Evolutionary conservation across 2,888 invertebrate genomes (phyloP), one percentile per base, ranked within the genome.

Genomic region (Diachrysia chrysitis): DNA sequence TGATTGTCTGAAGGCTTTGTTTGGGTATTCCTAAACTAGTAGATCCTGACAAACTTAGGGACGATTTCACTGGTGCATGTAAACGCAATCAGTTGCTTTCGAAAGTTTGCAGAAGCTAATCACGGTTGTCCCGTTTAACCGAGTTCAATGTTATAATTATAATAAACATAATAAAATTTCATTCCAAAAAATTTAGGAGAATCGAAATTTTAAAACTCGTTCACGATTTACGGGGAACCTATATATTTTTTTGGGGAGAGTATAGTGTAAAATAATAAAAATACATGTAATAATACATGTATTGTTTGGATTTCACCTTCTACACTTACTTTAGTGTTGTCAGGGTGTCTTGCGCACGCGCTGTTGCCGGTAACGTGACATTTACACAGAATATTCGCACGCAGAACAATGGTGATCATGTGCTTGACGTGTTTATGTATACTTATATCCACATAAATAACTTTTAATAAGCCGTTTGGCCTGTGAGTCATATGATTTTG

Each of bases 351-450:
- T 77, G 71, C 77, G 78, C 76, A 68, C 66, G 68, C 75, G 77
- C 73, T 61, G 63, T 64, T 63, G 66, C 68, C 59, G 64, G 54
- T 65, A 55, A 42, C 58, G 79, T 86, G 86, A 85, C 86, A 88
- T 86, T 89, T 85, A 69, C 81, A 63, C 63, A 78, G 74, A 79
- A 83, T 82, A 74, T 82, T 81, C 58, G 65, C 66, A 78, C 61
- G 63, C 63, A 78, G 70, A 73, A 83, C 82, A 84, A 83, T 81
- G 58, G 71, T 48, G 59, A 71, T 77, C 74, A 73, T 69, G 66
- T 51, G 69, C 59, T 62, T 46, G 51, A 60, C 60, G 61, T 71
- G 69, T 72, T 78, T 72, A 75, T 63, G 25, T 51, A 66, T 64
- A 59, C 66, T 69, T 58, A 67, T 3, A 29, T 73, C 76, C 12